Evolutionary conservation across 2,888 invertebrate genomes (phyloP), one percentile per base, ranked within the genome.

Genomic region (Aleiodes leptofemur): DNA sequence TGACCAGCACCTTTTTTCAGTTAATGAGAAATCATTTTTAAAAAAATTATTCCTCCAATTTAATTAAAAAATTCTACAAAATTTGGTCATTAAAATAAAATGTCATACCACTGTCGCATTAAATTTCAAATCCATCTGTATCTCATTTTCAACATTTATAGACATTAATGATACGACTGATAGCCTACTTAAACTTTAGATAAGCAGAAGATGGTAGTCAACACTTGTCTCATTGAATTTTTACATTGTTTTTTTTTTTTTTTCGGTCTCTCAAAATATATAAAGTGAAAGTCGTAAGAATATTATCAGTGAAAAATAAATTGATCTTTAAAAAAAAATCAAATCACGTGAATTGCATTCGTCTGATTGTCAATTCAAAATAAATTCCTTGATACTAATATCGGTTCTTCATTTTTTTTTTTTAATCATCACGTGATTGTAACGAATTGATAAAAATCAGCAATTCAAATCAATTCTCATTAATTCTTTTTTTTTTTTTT

Each of bases 161-260:
- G 77, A 78, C 76, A 6, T 78, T 82, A 83, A 85, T 82, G 81
- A 77, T 81, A 80, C 77, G 72, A 76, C 74, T 80, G 83, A 84
- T 83, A 83, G 83, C 82, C 84, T 83, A 83, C 77, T 83, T 82
- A 77, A 80, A 78, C 51, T 69, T 51, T 61, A 80, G 84, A 84
- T 83, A 84, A 83, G 34, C 34, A 34, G 61, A 74, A 53, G 70
- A 50, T 76, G 61, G 61, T 50, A 68, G 23, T 38, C 16, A 11
- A 55, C 66, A 38, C 4, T 61, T 61, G 31, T 43, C 43, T 43
- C 11, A 11, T 43, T 43, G 11, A 43, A 43, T 43, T 43, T 43
- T 23, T 23, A 23, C 23, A 23, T 23, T 23, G 23, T 23, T 43
- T 29, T 31, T 57, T 9, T 38, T 38, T 43, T 48, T 16, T 43